These are phyloP conservation scores for Rattus rattus DNA, from an alignment of 2,113 vertebrate species.

Conservation along the genomic window DNA sequence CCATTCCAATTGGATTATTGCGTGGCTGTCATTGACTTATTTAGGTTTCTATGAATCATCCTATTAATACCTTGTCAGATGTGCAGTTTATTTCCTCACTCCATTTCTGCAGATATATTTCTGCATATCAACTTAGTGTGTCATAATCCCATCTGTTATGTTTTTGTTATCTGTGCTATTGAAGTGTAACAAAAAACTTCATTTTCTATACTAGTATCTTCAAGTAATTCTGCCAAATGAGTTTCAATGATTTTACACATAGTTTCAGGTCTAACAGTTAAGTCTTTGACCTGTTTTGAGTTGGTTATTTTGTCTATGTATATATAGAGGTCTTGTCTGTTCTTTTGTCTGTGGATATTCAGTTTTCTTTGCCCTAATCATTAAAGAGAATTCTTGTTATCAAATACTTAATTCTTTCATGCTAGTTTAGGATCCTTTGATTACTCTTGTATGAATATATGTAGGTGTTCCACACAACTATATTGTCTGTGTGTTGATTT, in stretches of 20 bases:
- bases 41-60: background rate
- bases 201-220: background rate
- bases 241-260: background rate
- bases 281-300: background rate
- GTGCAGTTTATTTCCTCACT: background rate
- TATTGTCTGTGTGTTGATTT: background rate
- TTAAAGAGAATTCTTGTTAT: background rate
- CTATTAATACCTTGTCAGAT: background rate
- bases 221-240: background rate
- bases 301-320: background rate
- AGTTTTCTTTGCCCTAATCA: background rate
- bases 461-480: background rate
- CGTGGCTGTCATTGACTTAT: background rate
- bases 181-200: background rate
- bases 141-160: background rate
- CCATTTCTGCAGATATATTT: background rate
- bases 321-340: background rate
- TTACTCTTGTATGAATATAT: background rate
- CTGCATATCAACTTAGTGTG: background rate
- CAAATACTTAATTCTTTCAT: background rate
- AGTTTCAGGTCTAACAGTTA: background rate
- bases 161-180: background rate
- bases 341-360: background rate
- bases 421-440: background rate
- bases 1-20: background rate